Evolutionary conservation across 2,113 vertebrate genomes (phyloP).

Genomic region (Pelmatolapia mariae): DNA sequence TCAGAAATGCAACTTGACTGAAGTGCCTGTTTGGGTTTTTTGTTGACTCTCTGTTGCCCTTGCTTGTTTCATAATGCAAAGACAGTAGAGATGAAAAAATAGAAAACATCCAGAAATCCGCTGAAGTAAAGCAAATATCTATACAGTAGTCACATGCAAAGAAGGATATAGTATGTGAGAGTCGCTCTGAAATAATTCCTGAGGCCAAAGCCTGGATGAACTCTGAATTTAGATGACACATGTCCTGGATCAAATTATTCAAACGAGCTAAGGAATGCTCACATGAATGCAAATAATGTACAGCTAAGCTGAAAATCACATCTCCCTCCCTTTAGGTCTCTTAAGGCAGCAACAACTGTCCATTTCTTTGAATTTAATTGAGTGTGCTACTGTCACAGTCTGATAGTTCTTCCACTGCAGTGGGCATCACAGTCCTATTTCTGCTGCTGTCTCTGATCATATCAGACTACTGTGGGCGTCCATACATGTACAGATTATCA

Average conservation of each 20-base stretch:
- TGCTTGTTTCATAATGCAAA: background rate
- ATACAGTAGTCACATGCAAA: slow-evolving; percentile 9
- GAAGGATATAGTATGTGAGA: slow-evolving; percentile 3
- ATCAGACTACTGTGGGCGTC: background rate
- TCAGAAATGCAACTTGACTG: slow-evolving; percentile 43
- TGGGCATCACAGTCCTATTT: slow-evolving; percentile 18
- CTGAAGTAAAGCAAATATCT: background rate
- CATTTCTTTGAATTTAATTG: background rate
- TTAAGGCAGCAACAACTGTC: background rate
- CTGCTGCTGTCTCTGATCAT: background rate
- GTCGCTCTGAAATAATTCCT: slow-evolving; percentile 24
- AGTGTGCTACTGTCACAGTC: slow-evolving; percentile 23
- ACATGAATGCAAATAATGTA: slow-evolving; percentile 16
- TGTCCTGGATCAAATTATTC: slow-evolving; percentile 18
- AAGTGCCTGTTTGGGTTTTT: slow-evolving; percentile 13
- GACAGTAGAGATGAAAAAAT: background rate
- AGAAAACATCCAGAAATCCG: background rate
- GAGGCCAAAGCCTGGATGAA: background rate
- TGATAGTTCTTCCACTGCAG: slow-evolving; percentile 30
- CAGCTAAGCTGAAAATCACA: background rate
- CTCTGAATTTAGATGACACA: slow-evolving; percentile 19
- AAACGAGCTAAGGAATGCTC: slow-evolving; percentile 8
- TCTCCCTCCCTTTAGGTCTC: background rate
- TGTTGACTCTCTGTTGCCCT: background rate
- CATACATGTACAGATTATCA: background rate